Evolutionary conservation across 2,797 vertebrate species (phyloP), one percentile per base, ranked within the genome.

Genomic region (Eutrigla gurnardus): DNA sequence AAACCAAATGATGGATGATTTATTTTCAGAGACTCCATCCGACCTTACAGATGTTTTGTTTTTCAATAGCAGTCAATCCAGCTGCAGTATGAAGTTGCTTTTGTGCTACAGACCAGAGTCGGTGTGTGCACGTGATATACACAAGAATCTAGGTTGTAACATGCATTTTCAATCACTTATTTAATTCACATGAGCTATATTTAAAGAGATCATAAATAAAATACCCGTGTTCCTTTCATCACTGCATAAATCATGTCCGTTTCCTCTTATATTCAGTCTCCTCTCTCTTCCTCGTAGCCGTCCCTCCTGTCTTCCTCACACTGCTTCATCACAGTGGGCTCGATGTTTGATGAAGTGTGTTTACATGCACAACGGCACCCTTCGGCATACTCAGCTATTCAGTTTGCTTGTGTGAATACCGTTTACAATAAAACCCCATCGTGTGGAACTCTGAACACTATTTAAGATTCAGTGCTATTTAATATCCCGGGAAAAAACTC

Each of bases 121-220:
- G n/a, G 47, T 61, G 50, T 12, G 11, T 43, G n/a, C 58, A 33
- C 35, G 72, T 67, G 33, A 62, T 18, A 58, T 75, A 72, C 54
- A 67, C 71, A 73, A 50, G 70, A 85, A 85, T 81, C 68, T 86
- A 75, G 89, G 86, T 73, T 84, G 73, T 78, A 84, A 87, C 81
- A 82, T 90, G 77, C 74, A 83, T 89, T 91, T 86, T 82, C 75
- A 89, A 86, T 91, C 80, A 88, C 73, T 85, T 89, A 86, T 90
- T 90, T 87, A 90, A 91, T 90, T 91, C 79, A 86, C 68, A 73
- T 59, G 83, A 85, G 83, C 88, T 93, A 91, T 91, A 89, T 94
- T 93, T 94, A 92, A 93, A 89, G 62, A 88, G 42, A 73, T 66
- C 82, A 93, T 94, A 78, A 93, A 94, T 94, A 93, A 94, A 91